Conservation (phyloP, 2,888 invertebrate species). For the Andrena marginata region DNA sequence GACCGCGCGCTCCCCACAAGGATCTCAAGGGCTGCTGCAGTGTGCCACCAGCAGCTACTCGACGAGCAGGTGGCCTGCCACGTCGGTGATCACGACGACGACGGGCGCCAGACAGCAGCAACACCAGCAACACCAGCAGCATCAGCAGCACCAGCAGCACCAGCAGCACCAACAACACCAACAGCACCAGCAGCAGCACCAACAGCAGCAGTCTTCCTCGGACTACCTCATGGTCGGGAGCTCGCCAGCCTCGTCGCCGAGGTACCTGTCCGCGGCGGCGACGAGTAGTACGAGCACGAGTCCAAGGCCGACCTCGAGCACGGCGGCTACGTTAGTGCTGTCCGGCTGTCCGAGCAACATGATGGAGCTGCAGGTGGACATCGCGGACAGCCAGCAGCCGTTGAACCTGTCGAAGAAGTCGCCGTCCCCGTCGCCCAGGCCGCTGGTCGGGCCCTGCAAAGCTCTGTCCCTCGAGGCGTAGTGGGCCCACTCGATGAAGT, state of each 20-base stretch:
- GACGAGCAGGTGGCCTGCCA: conserved; percentile 82
- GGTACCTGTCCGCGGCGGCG: conserved; percentile 84
- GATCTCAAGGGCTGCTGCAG: conserved; percentile 80
- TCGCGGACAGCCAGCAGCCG: conserved; percentile 93
- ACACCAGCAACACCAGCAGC: conserved; percentile 73
- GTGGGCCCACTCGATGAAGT: conserved; percentile 65
- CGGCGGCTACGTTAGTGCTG: conserved; percentile 82
- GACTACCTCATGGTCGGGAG: conserved; percentile 84
- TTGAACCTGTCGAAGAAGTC: conserved; percentile 95
- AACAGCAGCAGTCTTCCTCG: conserved; percentile 80
- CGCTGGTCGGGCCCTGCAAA: conserved; percentile 85
- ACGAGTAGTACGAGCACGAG: conserved; percentile 81
- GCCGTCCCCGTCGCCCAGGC: conserved; percentile 91
- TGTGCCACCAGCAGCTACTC: conserved; percentile 80
- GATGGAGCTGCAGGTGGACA: conserved; percentile 93
- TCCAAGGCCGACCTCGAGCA: conserved; percentile 81
- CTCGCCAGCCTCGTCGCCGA: conserved; percentile 83
- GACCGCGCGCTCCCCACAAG: conserved; percentile 81
- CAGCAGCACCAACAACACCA: conserved; percentile 75
- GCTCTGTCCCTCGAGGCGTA: conserved; percentile 85
- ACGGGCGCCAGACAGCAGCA: conserved; percentile 84
- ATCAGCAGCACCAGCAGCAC: conserved; percentile 76
- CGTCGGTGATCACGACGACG: conserved; percentile 89
- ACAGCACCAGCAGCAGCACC: conserved; percentile 74
- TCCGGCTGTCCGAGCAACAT: conserved; percentile 86